phyloP scores from a whole-genome alignment of 2,888 invertebrate genomes.

The Thysanoteuthis rhombus region DNA sequence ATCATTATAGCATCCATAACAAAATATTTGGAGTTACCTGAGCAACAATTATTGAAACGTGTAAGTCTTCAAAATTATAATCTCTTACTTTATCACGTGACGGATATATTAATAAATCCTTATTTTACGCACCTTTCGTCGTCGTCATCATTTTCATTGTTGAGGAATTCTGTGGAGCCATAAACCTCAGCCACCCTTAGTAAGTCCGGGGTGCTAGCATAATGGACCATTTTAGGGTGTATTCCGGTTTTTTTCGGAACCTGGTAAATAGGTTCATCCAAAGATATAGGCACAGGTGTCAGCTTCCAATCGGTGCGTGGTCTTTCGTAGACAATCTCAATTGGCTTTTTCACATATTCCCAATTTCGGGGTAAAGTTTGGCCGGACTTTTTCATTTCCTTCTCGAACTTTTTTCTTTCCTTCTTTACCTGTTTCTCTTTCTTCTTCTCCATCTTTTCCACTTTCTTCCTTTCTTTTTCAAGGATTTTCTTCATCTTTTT shows the following conservation, averaged over 20 bases:
- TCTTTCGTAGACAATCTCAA: conserved; percentile 49
- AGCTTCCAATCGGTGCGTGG: conserved; percentile 43
- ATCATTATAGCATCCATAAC: too few relatives aligned
- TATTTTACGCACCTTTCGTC: neutral
- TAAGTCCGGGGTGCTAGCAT: conserved; percentile 54
- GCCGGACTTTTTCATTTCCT: conserved; percentile 40
- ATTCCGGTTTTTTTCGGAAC: conserved; percentile 26
- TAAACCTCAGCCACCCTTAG: conserved; percentile 54
- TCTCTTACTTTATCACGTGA: neutral
- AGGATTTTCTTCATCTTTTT: conserved; percentile 50
- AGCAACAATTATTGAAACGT: too few relatives aligned
- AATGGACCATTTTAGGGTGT: conserved; percentile 35
- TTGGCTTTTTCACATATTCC: conserved; percentile 46
- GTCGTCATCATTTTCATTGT: neutral
- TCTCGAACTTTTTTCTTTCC: conserved; percentile 50
- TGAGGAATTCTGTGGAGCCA: conserved; percentile 36
- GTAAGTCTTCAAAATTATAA: neutral
- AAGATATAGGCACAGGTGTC: conserved; percentile 54
- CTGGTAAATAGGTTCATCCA: conserved; percentile 44
- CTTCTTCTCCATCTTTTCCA: conserved; percentile 52
- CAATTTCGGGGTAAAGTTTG: conserved; percentile 53
- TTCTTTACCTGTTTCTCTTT: conserved; percentile 56
- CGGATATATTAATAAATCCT: neutral
- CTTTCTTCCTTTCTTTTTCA: conserved; percentile 57
- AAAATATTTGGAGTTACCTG: too few relatives aligned